Percentiles rank a stretch among this genome's conserved stretches.
These are phyloP conservation scores for Tenualosa ilisha DNA, from an alignment of 2,797 vertebrate genomes.

Conservation along the genomic window DNA sequence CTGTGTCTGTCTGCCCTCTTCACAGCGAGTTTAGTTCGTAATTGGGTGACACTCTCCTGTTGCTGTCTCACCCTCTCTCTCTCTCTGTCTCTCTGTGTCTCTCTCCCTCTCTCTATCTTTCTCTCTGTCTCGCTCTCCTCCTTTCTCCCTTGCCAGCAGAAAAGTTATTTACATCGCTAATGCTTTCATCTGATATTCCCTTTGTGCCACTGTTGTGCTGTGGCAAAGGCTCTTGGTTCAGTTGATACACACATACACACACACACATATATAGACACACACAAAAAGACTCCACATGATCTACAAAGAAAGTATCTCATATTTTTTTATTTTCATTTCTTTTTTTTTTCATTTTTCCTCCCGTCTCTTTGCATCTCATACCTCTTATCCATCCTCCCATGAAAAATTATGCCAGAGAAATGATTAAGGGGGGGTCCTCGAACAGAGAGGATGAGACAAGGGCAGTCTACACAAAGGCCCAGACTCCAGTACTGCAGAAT, in stretches of 20 bases:
- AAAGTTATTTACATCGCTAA: conserved; percentile 73
- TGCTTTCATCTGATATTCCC: conserved; percentile 78
- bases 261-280: neutral
- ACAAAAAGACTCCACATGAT: conserved; percentile 56
- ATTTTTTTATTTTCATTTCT: conserved; percentile 54
- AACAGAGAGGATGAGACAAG: conserved; percentile 57
- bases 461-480: conserved; percentile 67
- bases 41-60: conserved; percentile 65
- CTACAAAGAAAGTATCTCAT: conserved; percentile 57
- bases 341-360: conserved; percentile 45
- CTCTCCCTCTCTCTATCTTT: conserved; percentile 8
- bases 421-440: conserved; percentile 40
- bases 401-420: conserved; percentile 59
- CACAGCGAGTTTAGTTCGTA: conserved; percentile 64
- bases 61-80: conserved; percentile 37
- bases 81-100: conserved; percentile 6
- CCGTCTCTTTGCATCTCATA: conserved; percentile 38
- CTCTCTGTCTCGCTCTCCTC: conserved; percentile 28
- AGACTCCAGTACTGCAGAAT: conserved; percentile 52
- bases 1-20: conserved; percentile 45
- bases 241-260: conserved; percentile 46
- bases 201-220: conserved; percentile 74
- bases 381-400: conserved; percentile 51
- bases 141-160: conserved; percentile 58
- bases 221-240: conserved; percentile 56